Base-by-base conservation (phyloP, 2,797 vertebrate species). In the Geotrypetes seraphini region DNA sequence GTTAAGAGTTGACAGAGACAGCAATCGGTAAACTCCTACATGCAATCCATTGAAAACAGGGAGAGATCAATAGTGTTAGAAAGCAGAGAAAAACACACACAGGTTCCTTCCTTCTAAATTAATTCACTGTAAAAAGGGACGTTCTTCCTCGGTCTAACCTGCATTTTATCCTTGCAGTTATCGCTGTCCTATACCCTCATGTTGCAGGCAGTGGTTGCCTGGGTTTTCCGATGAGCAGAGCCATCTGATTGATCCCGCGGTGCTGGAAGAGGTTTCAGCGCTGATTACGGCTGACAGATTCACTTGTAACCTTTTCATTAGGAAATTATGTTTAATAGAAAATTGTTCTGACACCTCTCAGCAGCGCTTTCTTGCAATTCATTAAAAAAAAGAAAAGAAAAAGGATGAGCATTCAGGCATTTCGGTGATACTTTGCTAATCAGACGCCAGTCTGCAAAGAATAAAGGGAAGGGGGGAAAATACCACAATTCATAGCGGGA, bases 261-360 rank as follows among this genome's bases (percentile, higher is more conserved):
- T 15, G 17, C 13, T 27, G 53, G 39, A 28, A 50, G 45, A 60
- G 50, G 52, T 50, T 49, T 63, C 59, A 66, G 53, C 63, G 63
- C 57, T 71, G 57, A 78, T 73, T 56, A 71, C 60, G 58, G 67
- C 47, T 48, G 61, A 63, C 24, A 41, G 45, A 46, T 43, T 65
- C 24, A n/a, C 64, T 73, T 27, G 53, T 66, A 75, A 81, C 69
- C 69, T 79, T 73, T 73, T 76, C 69, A 76, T 80, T 78, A 78
- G 69, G 59, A 79, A 81, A 80, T 80, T 71, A 66, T 53, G 59
- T 68, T 76, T 74, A 71, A 79, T 78, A 75, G 73, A 57, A 72
- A n/a, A 64, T 63, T 70, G 69, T 76, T 73, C 72, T 76, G 77
- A 76, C 73, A 76, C 58, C 51, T 74, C 69, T 76, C 70, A 60